These are phyloP conservation scores for Clarias platycephalus DNA, from an alignment of 2,797 vertebrate genomes.

Conservation along the genomic window DNA sequence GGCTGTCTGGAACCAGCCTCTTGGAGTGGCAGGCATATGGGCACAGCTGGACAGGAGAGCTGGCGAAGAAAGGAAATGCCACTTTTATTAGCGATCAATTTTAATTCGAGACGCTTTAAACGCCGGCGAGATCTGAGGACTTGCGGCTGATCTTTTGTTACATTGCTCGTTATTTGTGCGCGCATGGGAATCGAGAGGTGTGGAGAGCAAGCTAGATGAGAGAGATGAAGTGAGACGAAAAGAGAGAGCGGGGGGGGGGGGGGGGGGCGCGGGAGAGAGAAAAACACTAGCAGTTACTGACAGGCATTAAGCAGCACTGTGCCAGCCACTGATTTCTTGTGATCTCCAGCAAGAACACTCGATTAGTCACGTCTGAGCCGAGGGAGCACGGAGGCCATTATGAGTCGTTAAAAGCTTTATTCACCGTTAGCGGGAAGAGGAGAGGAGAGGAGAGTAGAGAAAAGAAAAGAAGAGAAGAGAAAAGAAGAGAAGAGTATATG, in stretches of 20 bases:
- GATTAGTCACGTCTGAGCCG: slow-evolving; percentile 55
- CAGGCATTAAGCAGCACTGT: slow-evolving; percentile 48
- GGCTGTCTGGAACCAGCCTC: slow-evolving; percentile 47
- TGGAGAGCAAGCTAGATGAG: slow-evolving; percentile 2
- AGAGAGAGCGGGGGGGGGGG: neutral
- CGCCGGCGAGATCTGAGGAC: neutral
- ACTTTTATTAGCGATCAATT: slow-evolving; percentile 51
- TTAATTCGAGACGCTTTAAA: slow-evolving; percentile 39
- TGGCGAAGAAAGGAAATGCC: slow-evolving; percentile 46
- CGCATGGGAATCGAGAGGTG: neutral
- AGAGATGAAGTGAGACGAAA: slow-evolving; percentile 13
- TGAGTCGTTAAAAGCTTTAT: slow-evolving; percentile 47
- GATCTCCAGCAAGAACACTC: slow-evolving; percentile 52
- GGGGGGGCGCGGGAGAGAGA: neutral
- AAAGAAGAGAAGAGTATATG: slow-evolving; percentile 9
- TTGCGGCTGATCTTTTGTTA: slow-evolving; percentile 10
- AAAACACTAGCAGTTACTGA: slow-evolving; percentile 42
- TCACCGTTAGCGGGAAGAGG: slow-evolving; percentile 24
- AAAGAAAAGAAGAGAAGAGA: neutral
- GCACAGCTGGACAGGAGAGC: slow-evolving; percentile 47
- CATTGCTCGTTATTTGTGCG: neutral
- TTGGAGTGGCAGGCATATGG: slow-evolving; percentile 53
- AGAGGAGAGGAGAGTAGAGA: neutral
- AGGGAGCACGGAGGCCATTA: slow-evolving; percentile 45
- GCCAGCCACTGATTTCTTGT: slow-evolving; percentile 53